Percentiles rank a stretch among this genome's conserved stretches.
phyloP scores from a whole-genome alignment of 1,140 invertebrate genomes.

The Lepidurus packardi region DNA sequence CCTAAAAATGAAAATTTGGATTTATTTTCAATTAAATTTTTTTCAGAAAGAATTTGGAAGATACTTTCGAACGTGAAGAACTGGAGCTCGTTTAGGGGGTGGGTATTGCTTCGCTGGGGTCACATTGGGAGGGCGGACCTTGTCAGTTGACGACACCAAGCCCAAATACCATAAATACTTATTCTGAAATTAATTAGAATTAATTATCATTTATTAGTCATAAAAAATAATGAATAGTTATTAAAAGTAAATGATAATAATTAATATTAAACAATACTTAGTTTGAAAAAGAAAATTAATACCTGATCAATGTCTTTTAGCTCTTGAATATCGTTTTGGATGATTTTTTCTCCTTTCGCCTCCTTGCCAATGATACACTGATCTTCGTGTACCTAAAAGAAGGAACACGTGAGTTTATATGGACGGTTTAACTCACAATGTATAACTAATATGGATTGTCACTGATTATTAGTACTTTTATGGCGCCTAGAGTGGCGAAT shows the following conservation, averaged over 20 bases:
- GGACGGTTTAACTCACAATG: too few relatives aligned
- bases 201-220: background rate
- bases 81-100: background rate
- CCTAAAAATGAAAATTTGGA: background rate
- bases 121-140: slow-evolving; percentile 25
- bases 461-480: slow-evolving; percentile 47
- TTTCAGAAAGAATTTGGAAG: background rate
- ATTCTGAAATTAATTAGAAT: slow-evolving; percentile 11
- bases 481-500: slow-evolving; percentile 51
- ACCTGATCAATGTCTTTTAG: slow-evolving; percentile 26
- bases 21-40: background rate
- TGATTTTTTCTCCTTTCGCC: background rate
- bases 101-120: slow-evolving; percentile 29
- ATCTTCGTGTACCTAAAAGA: slow-evolving; percentile 23
- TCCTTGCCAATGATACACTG: slow-evolving; percentile 26
- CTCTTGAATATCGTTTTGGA: background rate
- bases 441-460: background rate
- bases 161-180: slow-evolving; percentile 31
- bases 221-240: too few relatives aligned
- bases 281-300: background rate
- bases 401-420: background rate
- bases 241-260: too few relatives aligned
- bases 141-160: slow-evolving; percentile 3
- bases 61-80: slow-evolving; percentile 9
- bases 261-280: too few relatives aligned